These are phyloP conservation scores for Panthera tigris DNA, from an alignment of 2,113 vertebrate genomes.

Conservation along the genomic window DNA sequence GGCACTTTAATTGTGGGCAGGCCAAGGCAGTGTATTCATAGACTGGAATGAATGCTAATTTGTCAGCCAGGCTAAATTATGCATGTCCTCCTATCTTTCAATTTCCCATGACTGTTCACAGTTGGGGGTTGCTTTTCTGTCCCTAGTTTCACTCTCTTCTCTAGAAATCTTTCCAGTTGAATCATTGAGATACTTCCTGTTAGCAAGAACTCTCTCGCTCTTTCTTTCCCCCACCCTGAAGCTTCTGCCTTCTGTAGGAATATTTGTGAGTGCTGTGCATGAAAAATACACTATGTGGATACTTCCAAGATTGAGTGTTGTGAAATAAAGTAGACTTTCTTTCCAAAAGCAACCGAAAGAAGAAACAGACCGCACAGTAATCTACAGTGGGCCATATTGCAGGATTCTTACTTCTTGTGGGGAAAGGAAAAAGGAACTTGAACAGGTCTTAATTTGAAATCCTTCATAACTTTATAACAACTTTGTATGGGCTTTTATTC, in stretches of 20 bases:
- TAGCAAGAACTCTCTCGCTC: background rate
- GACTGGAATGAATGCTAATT: constrained; percentile 76
- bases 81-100: constrained; percentile 69
- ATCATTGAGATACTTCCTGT: constrained; percentile 53
- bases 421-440: background rate
- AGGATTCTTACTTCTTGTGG: background rate
- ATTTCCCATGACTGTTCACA: constrained; percentile 77
- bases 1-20: constrained; percentile 71
- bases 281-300: background rate
- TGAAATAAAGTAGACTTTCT: constrained; percentile 36
- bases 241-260: background rate
- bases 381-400: background rate
- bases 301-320: background rate
- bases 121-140: constrained; percentile 57
- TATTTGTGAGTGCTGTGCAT: background rate
- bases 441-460: background rate
- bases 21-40: constrained; percentile 72
- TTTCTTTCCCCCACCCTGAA: background rate
- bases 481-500: background rate
- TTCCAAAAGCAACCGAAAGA: background rate
- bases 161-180: constrained; percentile 52
- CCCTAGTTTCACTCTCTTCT: constrained; percentile 51
- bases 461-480: background rate
- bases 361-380: background rate
- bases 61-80: constrained; percentile 76